A percentile compares a stretch with the other conserved stretches of the same genome.
Conservation (phyloP, 2,888 invertebrate species). For the Hofmannophila pseudospretella region DNA sequence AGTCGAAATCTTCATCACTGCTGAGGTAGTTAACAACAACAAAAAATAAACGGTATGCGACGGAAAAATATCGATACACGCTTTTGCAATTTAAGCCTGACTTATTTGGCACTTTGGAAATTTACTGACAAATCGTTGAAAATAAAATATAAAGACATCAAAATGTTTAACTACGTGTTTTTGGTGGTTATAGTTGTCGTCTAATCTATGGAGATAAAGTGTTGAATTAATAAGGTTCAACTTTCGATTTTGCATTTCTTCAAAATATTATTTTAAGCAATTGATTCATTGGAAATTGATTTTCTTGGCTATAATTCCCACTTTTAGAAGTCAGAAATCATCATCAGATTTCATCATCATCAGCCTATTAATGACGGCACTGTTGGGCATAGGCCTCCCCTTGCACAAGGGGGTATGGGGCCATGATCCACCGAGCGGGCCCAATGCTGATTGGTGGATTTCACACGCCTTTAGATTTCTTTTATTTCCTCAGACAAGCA, state of each 20-base stretch:
- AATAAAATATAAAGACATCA: conserved; percentile 17
- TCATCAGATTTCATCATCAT: no score
- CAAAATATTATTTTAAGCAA: no score
- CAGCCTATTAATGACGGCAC: no score
- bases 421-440: no score
- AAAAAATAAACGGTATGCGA: conserved; percentile 34
- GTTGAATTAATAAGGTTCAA: not conserved
- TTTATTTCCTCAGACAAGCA: no score
- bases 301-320: no score
- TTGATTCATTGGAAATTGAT: no score
- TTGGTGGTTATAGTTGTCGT: conserved; percentile 1
- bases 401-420: no score
- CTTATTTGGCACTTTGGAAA: conserved; percentile 21
- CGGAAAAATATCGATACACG: conserved; percentile 47
- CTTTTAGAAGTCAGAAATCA: no score
- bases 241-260: conserved; percentile 1
- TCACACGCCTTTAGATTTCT: no score
- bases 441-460: no score
- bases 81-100: conserved; percentile 43
- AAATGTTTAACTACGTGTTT: conserved; percentile 5
- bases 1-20: conserved; percentile 17
- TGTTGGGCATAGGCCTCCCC: no score
- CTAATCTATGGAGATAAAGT: conserved; percentile 1
- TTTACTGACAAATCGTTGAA: conserved; percentile 17
- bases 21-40: conserved; percentile 11